Evolutionary conservation across 2,797 vertebrate species (phyloP), one percentile per base, ranked within the genome.

Genomic region (Tachyglossus aculeatus): DNA sequence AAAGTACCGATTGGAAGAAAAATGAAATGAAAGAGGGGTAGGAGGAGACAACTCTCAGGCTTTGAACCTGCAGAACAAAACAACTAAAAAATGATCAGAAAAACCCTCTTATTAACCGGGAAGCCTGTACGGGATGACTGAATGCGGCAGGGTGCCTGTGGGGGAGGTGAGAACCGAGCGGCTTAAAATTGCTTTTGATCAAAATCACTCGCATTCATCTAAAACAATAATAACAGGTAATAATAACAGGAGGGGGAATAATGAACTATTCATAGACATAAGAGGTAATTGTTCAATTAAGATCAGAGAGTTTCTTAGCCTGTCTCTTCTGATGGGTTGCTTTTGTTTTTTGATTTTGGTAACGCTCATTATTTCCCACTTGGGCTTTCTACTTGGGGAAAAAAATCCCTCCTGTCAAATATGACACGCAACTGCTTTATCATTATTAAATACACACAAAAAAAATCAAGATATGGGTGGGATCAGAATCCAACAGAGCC

Each of bases 271-370:
- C 74, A 55, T 11, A 65, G 70, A 43, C 73, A 19, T 21, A 40
- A 60, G 80, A 75, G 78, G 73, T 57, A 73, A 80, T 63, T 73
- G 82, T 81, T 83, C 72, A 79, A 22, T 75, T 60, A 75, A 51
- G 71, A 78, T 15, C 64, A 11, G 3, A 67, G 67, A 55, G 68
- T 45, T 52, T 43, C 66, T 0, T 8, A 37, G 41, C 32, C 56
- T 71, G 69, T 71, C 74, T 74, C 68, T 65, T 45, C 58, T 74
- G 82, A 72, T 56, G 73, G 54, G 16, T 19, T 47, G 21, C 63
- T 63, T 67, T 72, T 77, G 80, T 64, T 78, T 77, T 82, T 65
- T 54, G 50, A 48, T 39, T 21, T 61, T 10, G 18, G 45, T 40
- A 13, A 24, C 39, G 21, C 33, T 71, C 55, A 77, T 78, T 72